Evolutionary conservation across 1,140 invertebrate genomes (phyloP), one percentile per base, ranked within the genome.

Genomic region (Agrilus planipennis): DNA sequence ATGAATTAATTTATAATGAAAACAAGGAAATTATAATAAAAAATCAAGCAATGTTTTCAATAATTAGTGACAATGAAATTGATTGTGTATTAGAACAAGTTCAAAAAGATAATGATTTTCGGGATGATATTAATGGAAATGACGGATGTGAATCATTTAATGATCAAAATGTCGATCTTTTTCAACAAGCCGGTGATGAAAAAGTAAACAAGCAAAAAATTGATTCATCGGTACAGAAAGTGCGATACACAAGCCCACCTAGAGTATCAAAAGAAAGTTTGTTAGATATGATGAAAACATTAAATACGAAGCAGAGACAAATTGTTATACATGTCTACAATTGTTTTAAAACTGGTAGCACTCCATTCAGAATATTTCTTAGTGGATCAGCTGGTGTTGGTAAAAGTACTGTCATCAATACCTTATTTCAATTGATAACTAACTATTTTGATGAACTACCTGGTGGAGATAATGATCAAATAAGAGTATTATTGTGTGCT

Each of bases 371-470:
- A 17, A 42, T 45, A 27, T 42, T 51, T 42, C 32, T 55, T 25
- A 42, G 18, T 39, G 53, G 51, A 18, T 28, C 32, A 18, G 49
- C 51, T 27, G 49, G 50, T 22, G 45, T 48, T 28, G 49, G 47
- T n/a, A 53, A 53, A 40, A 46, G 36, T 40, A 47, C 16, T 3
- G 31, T 51, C 1, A 51, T 51, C 14, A 34, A 44, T 16, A 14
- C 41, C 3, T 14, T 53, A 11, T 49, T 34, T 43, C 40, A 51
- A 34, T 31, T 43, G 21, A 23, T 53, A 25, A 43, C 34, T n/a
- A 14, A 40, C 40, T 39, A 47, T 45, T 49, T 42, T 34, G 32
- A 48, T 18, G 41, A 46, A 21, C 2, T 34, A 30, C 34, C 30
- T 12, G 49, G n/a, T n/a, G n/a, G n/a, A n/a, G n/a, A n/a, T n/a